A percentile compares a stretch with the other conserved stretches of the same genome.
Evolutionary conservation across 2,888 invertebrate species (phyloP).

Genomic region (Lycocerus yunnanus): DNA sequence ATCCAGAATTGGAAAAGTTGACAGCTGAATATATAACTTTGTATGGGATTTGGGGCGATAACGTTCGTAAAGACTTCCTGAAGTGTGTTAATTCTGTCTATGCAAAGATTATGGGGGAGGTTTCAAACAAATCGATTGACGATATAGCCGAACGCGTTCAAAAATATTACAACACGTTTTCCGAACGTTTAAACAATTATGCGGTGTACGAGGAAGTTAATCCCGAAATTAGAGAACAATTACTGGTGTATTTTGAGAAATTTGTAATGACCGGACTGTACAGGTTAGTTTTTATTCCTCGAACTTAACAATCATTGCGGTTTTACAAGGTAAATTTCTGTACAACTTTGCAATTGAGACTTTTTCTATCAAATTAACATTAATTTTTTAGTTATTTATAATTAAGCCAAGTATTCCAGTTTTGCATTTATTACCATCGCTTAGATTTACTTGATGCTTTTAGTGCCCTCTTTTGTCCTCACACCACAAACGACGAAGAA

Average conservation of each 20-base stretch:
- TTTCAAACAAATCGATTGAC: constrained; percentile 68
- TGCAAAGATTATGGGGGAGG: constrained; percentile 64
- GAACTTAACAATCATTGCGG: not conserved
- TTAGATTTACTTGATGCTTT: no score
- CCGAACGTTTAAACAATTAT: constrained; percentile 72
- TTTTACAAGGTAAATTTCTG: no score
- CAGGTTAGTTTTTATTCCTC: constrained; percentile 59
- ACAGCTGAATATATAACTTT: constrained; percentile 51
- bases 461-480: constrained; percentile 83
- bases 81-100: constrained; percentile 71
- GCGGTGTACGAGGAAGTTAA: constrained; percentile 67
- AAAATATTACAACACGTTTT: constrained; percentile 84
- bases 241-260: constrained; percentile 92
- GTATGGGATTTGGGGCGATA: constrained; percentile 56
- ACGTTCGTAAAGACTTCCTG: constrained; percentile 66
- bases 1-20: constrained; percentile 59
- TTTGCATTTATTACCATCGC: no score
- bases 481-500: constrained; percentile 89
- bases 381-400: no score
- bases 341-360: no score
- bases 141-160: constrained; percentile 90
- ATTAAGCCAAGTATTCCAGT: no score
- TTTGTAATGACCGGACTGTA: constrained; percentile 92
- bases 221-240: constrained; percentile 75
- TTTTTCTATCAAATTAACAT: no score